Conservation (phyloP, 2,888 invertebrate genomes). For the Sabatieria punctata region DNA sequence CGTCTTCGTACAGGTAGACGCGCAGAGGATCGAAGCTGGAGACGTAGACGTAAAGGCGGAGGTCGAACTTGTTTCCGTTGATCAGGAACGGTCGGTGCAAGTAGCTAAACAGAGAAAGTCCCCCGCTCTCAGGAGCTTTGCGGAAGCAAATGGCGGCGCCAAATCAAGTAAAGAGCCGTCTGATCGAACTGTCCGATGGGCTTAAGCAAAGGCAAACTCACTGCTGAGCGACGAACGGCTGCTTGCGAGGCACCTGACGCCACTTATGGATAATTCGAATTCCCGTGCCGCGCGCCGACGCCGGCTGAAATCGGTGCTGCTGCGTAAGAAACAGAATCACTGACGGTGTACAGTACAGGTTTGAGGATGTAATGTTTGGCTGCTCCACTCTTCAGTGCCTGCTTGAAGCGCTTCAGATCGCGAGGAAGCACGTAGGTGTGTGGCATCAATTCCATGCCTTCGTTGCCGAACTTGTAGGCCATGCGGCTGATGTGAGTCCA, state of each 20-base stretch:
- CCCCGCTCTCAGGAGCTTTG: neutral
- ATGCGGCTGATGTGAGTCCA: slow-evolving; percentile 79
- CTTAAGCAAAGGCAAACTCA: slow-evolving; percentile 36
- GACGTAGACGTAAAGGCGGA: slow-evolving; percentile 79
- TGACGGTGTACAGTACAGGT: slow-evolving; percentile 46
- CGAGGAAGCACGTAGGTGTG: slow-evolving; percentile 38
- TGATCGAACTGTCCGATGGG: neutral
- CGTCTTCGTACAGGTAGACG: slow-evolving; percentile 88
- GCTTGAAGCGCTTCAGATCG: slow-evolving; percentile 53
- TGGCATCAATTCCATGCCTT: slow-evolving; percentile 38
- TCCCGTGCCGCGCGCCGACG: slow-evolving; percentile 86
- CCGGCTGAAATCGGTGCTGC: slow-evolving; percentile 60
- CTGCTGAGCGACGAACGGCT: slow-evolving; percentile 74
- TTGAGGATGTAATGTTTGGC: slow-evolving; percentile 87
- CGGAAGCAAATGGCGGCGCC: neutral
- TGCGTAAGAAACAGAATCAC: neutral
- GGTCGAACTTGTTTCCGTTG: slow-evolving; percentile 87
- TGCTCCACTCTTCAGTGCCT: slow-evolving; percentile 77
- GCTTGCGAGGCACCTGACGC: slow-evolving; percentile 77
- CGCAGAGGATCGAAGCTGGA: slow-evolving; percentile 84
- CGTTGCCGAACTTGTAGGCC: slow-evolving; percentile 21
- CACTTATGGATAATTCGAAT: slow-evolving; percentile 83
- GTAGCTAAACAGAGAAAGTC: slow-evolving; percentile 15
- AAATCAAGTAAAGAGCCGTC: neutral
- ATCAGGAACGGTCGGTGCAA: slow-evolving; percentile 38